Evolutionary conservation across 1,140 invertebrate genomes (phyloP), one percentile per base, ranked within the genome.

Genomic region (Tetragnatha versicolor): DNA sequence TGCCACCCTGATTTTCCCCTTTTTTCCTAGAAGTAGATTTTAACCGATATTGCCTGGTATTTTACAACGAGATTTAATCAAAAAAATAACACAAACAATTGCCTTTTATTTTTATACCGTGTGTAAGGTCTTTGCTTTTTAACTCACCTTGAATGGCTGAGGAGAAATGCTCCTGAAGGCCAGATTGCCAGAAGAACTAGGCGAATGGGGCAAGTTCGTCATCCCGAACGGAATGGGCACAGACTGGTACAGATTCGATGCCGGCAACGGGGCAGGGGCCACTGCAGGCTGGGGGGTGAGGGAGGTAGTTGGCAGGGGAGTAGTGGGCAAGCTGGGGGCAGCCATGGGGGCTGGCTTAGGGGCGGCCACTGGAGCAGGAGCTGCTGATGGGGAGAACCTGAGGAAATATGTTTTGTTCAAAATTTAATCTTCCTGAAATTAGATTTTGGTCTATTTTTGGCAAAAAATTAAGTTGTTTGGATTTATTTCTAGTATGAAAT

Each of bases 121-220:
- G n/a, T n/a, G n/a, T n/a, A n/a, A n/a, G n/a, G n/a, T n/a, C n/a
- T n/a, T n/a, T n/a, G n/a, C n/a, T n/a, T n/a, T n/a, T 37, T 5
- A 27, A 20, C 39, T 25, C 47, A 75, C 79, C 31, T 75, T 73
- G 22, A 65, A 80, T 17, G 69, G 79, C n/a, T 80, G 69, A 31
- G 61, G 68, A 10, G 79, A 73, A 45, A 75, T 75, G 42, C 68
- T 75, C 22, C 79, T 76, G 39, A 80, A 73, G 7, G 70, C 17
- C 31, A 76, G 25, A 27, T 20, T 20, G 9, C 79, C 73, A 10
- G 79, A 80, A 35, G 79, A 80, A 27, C 63, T 75, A 3, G 79
- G 79, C 1, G 63, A 22, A 0, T 58, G 76, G 3, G 76, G 76
- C 27, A 79, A n/a, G 29, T 77, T 65, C 5, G 25, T 27, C n/a